Percentiles rank a stretch among this genome's conserved stretches.
phyloP scores from a whole-genome alignment of 2,797 vertebrate species.

The Spatula versicolor region DNA sequence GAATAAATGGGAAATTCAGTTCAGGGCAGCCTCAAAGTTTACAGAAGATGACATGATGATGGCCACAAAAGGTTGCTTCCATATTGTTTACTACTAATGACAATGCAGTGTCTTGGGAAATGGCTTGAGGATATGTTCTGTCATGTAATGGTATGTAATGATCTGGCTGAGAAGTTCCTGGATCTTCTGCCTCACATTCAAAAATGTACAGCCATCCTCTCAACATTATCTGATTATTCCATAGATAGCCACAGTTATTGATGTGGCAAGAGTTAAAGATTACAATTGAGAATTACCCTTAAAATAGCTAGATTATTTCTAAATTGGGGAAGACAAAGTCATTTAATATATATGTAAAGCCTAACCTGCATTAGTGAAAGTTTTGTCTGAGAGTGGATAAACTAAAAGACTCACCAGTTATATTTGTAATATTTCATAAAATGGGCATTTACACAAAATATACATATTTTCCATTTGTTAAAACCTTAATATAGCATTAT shows the following conservation, averaged over 20 bases:
- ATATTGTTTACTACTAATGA: constrained; percentile 53
- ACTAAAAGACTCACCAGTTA: constrained; percentile 22
- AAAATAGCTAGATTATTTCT: constrained; percentile 21
- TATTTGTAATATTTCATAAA: constrained; percentile 63
- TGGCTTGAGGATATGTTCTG: constrained; percentile 9
- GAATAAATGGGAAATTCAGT: background rate
- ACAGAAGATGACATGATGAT: constrained; percentile 12
- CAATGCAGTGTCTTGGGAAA: constrained; percentile 36
- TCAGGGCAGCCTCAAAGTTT: constrained; percentile 18
- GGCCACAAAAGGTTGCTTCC: constrained; percentile 60
- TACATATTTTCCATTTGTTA: constrained; percentile 29
- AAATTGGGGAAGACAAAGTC: background rate
- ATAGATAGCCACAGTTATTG: background rate
- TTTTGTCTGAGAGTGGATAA: constrained; percentile 35
- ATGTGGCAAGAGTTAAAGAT: background rate
- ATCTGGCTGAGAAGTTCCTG: constrained; percentile 42
- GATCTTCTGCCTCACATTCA: constrained; percentile 13
- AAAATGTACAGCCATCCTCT: background rate
- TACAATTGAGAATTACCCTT: constrained; percentile 6
- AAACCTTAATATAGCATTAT: background rate
- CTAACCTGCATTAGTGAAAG: background rate
- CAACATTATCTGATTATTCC: background rate
- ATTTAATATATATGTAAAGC: constrained; percentile 31
- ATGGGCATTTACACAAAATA: constrained; percentile 20
- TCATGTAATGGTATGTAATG: constrained; percentile 32